Evolutionary conservation across 1,140 invertebrate species (phyloP).

Genomic region (Papilio polytes): DNA sequence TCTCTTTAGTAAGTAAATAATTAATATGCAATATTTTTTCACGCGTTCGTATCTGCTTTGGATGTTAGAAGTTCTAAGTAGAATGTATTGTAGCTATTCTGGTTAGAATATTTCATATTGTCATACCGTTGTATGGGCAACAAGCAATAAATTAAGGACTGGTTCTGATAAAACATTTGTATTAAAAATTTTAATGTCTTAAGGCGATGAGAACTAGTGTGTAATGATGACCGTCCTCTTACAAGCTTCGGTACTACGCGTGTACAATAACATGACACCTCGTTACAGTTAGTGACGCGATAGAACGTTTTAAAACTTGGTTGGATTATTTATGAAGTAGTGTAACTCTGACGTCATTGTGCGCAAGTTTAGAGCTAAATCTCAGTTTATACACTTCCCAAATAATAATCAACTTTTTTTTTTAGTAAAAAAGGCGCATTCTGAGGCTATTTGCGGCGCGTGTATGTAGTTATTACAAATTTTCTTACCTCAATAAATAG

Average conservation of each 20-base stretch:
- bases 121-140: constrained; percentile 45
- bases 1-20: constrained; percentile 48
- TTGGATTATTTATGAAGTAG: not conserved
- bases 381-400: constrained; percentile 8
- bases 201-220: constrained; percentile 28
- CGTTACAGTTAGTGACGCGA: not conserved
- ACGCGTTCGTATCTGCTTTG: constrained; percentile 70
- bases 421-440: constrained; percentile 24
- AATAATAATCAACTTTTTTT: not conserved
- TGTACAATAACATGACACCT: constrained; percentile 5
- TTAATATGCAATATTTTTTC: constrained; percentile 72
- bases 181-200: constrained; percentile 25
- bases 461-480: constrained; percentile 33
- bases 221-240: constrained; percentile 49
- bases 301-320: not conserved
- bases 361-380: not conserved
- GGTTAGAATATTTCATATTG: constrained; percentile 41
- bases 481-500: constrained; percentile 36
- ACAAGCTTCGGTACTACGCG: constrained; percentile 35
- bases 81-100: constrained; percentile 46
- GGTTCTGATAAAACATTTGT: constrained; percentile 47
- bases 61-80: constrained; percentile 68
- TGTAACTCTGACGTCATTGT: not conserved
- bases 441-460: constrained; percentile 35
- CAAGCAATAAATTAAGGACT: constrained; percentile 59